Percentiles rank a stretch among this genome's conserved stretches.
Conservation (phyloP, 2,797 vertebrate genomes). For the Sciaenops ocellatus region DNA sequence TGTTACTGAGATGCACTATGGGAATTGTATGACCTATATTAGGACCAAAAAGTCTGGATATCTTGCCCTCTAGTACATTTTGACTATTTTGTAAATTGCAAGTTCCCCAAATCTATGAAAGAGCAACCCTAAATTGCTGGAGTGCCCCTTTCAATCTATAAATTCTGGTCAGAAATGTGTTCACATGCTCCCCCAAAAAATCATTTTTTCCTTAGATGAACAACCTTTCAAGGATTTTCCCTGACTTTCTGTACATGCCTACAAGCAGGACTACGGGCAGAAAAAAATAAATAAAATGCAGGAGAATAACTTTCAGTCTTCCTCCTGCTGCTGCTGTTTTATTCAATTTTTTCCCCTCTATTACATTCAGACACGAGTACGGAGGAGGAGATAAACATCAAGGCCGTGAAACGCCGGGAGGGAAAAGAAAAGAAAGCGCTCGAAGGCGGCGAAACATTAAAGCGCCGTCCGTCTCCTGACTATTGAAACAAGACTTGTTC, state of each 20-base stretch:
- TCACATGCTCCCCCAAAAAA: not conserved
- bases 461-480: constrained; percentile 38
- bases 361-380: constrained; percentile 26
- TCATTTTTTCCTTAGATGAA: not conserved
- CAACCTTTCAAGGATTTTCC: constrained; percentile 6
- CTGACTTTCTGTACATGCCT: not conserved
- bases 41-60: not conserved
- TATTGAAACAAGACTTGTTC: constrained; percentile 18
- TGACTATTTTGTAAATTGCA: not conserved
- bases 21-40: not conserved
- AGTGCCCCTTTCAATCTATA: no score
- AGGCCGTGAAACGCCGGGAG: not conserved
- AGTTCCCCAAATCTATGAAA: no score
- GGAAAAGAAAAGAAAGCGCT: constrained; percentile 1
- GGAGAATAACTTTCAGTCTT: constrained; percentile 5
- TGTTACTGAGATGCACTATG: not conserved
- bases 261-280: not conserved
- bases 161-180: not conserved
- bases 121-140: no score
- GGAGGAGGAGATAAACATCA: constrained; percentile 41
- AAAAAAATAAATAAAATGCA: not conserved
- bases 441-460: constrained; percentile 30
- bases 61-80: not conserved
- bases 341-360: constrained; percentile 12
- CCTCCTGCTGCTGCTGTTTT: constrained; percentile 4